These are phyloP conservation scores for Brachypodius melanocephalos DNA, from an alignment of 2,113 vertebrate genomes.

Conservation along the genomic window DNA sequence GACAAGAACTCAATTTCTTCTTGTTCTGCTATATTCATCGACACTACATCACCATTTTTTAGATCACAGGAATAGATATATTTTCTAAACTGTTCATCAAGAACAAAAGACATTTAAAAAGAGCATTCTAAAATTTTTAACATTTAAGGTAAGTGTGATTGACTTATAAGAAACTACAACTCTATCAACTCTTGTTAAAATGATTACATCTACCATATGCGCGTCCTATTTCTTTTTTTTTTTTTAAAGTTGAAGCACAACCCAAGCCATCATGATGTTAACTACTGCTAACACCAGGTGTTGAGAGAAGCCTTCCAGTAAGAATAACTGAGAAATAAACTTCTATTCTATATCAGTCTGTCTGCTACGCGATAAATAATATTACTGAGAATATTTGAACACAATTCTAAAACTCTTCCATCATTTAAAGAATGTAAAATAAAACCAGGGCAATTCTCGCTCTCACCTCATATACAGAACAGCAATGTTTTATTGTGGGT, in stretches of 20 bases:
- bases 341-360: not conserved
- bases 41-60: not conserved
- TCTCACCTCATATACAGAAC: not conserved
- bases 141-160: not conserved
- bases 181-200: not conserved
- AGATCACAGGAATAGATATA: not conserved
- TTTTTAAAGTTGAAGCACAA: not conserved
- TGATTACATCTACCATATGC: not conserved
- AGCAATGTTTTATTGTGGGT: not conserved
- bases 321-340: not conserved
- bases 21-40: not conserved
- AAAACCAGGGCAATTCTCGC: not conserved
- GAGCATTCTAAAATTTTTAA: not conserved
- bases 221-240: not conserved
- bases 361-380: not conserved
- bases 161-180: not conserved
- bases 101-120: not conserved
- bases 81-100: not conserved
- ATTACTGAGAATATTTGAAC: not conserved
- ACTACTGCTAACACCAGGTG: not conserved
- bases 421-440: not conserved
- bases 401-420: not conserved
- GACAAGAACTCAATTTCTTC: not conserved
- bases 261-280: not conserved
- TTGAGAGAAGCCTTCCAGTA: not conserved